phyloP scores from a whole-genome alignment of 2,888 invertebrate genomes.

The Teleiodes luculella region DNA sequence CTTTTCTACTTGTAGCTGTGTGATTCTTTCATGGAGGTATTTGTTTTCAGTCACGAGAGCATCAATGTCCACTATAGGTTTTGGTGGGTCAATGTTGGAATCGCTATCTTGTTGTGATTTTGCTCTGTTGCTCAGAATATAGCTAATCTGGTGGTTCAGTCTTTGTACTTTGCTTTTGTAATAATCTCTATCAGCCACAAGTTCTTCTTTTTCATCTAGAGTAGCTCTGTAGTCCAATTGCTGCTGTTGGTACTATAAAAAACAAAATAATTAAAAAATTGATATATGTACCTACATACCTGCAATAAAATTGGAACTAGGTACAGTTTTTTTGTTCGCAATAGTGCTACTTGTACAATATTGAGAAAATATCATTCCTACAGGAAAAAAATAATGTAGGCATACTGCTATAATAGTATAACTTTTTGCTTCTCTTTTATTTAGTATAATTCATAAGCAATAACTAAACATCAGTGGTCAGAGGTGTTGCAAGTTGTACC shows the following conservation, averaged over 20 bases:
- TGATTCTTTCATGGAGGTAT: constrained; percentile 88
- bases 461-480: no score
- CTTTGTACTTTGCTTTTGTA: constrained; percentile 90
- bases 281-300: neutral
- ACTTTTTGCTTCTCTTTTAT: no score
- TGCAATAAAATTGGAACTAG: no score
- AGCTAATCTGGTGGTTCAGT: constrained; percentile 87
- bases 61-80: constrained; percentile 86
- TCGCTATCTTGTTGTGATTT: constrained; percentile 46
- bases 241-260: constrained; percentile 82
- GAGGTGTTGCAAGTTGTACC: no score
- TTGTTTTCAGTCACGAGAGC: constrained; percentile 89
- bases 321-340: no score
- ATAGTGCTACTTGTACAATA: no score
- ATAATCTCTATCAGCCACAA: constrained; percentile 88
- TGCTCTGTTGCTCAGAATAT: constrained; percentile 74
- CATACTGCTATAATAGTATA: no score
- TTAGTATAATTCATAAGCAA: no score
- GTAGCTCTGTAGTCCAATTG: constrained; percentile 87
- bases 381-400: no score
- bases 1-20: constrained; percentile 88
- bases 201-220: constrained; percentile 91
- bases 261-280: neutral
- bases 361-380: no score
- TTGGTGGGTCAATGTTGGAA: constrained; percentile 38